Evolutionary conservation across 2,888 invertebrate species (phyloP), one percentile per base, ranked within the genome.

Genomic region (Hemithea aestivaria): DNA sequence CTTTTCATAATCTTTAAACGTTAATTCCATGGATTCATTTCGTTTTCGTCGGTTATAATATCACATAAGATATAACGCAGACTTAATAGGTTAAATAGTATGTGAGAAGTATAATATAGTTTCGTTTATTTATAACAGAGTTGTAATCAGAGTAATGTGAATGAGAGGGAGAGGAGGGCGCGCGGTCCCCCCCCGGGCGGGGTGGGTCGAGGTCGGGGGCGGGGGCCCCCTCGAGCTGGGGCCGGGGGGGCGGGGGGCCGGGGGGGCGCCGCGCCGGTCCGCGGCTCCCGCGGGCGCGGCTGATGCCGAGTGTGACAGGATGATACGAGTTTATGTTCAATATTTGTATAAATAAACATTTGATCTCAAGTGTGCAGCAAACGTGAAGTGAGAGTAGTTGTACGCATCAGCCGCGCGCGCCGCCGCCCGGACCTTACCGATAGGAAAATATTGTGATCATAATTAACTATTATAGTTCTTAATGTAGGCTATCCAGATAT

Each of bases 311-410:
- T 68, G 80, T 83, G 84, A 58, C 74, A 77, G 81, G n/a, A 77
- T 75, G 73, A 77, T 79, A 81, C 2, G 73, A 73, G 75, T 82
- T 28, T n/a, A n/a, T n/a, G n/a, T n/a, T 34, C 75, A 74, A 77
- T 79, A 66, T 78, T 73, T 80, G 75, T 80, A 82, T 82, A 42
- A 82, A 82, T 81, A 83, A 82, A 82, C 80, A 84, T 84, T 83
- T 85, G 85, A 85, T 85, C 85, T 85, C 85, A 85, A 84, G 85
- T 82, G 83, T 81, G 84, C 83, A 83, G 83, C 84, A 82, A 81
- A 81, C 75, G 81, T 78, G 80, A 73, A 66, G 77, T 71, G 76
- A 67, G 72, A 70, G 78, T 65, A 76, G 76, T 73, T 77, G 79
- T 72, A 51, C 59, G 77, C 73, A 66, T 64, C 73, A 68, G 75